Evolutionary conservation across 2,888 invertebrate species (phyloP).

Genomic region (Creontiades dilutus): DNA sequence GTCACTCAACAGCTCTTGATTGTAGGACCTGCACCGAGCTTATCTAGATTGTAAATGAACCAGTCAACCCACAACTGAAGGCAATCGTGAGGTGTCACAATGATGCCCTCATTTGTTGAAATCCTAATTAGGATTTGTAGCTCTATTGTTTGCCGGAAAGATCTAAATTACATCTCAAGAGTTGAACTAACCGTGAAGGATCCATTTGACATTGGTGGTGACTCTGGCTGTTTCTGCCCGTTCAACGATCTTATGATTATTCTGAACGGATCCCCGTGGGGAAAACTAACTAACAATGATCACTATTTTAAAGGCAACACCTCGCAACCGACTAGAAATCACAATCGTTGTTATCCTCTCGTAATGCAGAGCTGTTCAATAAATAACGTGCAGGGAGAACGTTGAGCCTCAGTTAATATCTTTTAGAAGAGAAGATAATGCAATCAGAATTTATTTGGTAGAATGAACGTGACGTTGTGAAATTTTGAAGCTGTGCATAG

Average conservation of each 20-base stretch:
- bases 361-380: no score
- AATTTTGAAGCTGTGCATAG: not conserved
- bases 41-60: no score
- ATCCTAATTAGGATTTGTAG: conserved; percentile 13
- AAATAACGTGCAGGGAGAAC: not conserved
- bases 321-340: not conserved
- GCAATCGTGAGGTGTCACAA: no score
- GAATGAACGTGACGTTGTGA: not conserved
- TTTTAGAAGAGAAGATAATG: no score
- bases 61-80: no score
- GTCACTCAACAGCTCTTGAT: no score
- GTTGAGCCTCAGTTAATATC: not conserved
- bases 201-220: not conserved
- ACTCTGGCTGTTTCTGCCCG: not conserved
- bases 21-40: no score
- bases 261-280: not conserved
- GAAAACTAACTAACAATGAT: conserved; percentile 14
- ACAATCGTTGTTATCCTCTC: not conserved
- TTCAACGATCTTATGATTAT: not conserved
- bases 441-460: not conserved
- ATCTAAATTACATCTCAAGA: not conserved
- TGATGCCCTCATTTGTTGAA: no score
- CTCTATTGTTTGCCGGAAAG: not conserved
- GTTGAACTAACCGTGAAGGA: conserved; percentile 10
- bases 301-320: not conserved